These are phyloP conservation scores for Oncorhynchus tshawytscha DNA, from an alignment of 2,113 vertebrate genomes.

Conservation along the genomic window DNA sequence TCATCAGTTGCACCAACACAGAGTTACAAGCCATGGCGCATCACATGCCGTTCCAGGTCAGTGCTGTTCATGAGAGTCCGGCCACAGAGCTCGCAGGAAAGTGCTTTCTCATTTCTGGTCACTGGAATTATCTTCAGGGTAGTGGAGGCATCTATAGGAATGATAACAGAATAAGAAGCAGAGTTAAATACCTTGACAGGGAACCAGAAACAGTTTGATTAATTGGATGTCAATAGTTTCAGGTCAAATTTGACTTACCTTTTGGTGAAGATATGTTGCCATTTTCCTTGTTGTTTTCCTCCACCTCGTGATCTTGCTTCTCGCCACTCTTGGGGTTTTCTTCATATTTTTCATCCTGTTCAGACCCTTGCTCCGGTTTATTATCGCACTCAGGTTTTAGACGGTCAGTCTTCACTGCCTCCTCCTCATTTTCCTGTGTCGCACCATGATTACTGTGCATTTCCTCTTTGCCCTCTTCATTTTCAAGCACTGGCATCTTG, in stretches of 20 bases:
- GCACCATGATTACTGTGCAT: not conserved
- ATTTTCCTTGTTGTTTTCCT: not conserved
- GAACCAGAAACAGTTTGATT: not conserved
- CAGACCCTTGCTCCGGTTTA: not conserved
- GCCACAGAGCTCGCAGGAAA: slow-evolving; percentile 95
- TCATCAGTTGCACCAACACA: not conserved
- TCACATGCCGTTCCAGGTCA: slow-evolving; percentile 94
- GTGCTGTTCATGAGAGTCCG: slow-evolving; percentile 88
- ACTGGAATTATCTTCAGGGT: slow-evolving; percentile 56
- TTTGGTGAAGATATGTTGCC: not conserved
- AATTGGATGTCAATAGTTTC: not conserved
- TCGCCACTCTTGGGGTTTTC: not conserved
- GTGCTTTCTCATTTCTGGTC: slow-evolving; percentile 78
- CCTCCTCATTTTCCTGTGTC: not conserved
- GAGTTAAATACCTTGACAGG: not conserved
- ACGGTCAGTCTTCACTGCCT: too few relatives aligned
- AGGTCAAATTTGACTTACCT: slow-evolving; percentile 46
- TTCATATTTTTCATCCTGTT: too few relatives aligned
- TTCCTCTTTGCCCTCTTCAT: slow-evolving; percentile 33
- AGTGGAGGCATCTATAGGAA: slow-evolving; percentile 17
- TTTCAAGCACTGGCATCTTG: slow-evolving; percentile 22
- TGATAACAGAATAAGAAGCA: not conserved
- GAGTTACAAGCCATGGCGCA: slow-evolving; percentile 91
- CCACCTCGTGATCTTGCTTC: not conserved
- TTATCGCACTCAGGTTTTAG: slow-evolving; percentile 5